phyloP scores from a whole-genome alignment of 2,797 vertebrate genomes.

The Hapalemur alaotrensis region DNA sequence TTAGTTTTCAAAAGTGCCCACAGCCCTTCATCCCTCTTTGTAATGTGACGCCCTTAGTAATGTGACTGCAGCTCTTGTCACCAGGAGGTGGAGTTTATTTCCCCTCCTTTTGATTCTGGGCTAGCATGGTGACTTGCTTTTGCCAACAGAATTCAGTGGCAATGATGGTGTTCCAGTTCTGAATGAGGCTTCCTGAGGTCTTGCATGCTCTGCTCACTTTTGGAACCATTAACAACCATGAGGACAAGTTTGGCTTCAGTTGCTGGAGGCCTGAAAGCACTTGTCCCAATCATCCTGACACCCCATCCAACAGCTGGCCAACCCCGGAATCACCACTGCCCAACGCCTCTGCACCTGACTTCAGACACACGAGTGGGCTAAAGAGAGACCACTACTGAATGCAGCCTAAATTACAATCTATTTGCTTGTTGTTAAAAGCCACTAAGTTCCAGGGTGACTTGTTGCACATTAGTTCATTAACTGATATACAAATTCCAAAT shows the following conservation, averaged over 20 bases:
- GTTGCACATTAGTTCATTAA: not conserved
- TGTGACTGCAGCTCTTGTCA: not conserved
- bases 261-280: not conserved
- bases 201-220: not conserved
- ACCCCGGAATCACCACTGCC: not conserved
- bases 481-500: not conserved
- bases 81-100: not conserved
- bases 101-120: not conserved
- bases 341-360: not conserved
- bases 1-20: not conserved
- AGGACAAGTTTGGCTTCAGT: not conserved
- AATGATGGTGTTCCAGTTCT: not conserved
- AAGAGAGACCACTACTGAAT: not conserved
- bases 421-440: not conserved
- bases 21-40: not conserved
- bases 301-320: not conserved
- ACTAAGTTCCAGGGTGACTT: not conserved
- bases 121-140: not conserved
- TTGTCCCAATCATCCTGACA: too few species aligned
- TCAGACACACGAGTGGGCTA: fast-evolving
- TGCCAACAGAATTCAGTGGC: not conserved
- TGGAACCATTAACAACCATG: not conserved
- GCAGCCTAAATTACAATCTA: not conserved
- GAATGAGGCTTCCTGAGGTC: not conserved
- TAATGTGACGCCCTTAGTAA: not conserved